A percentile compares a stretch with the other conserved stretches of the same genome.
These are phyloP conservation scores for Channa argus DNA, from an alignment of 2,113 vertebrate species.

Conservation along the genomic window DNA sequence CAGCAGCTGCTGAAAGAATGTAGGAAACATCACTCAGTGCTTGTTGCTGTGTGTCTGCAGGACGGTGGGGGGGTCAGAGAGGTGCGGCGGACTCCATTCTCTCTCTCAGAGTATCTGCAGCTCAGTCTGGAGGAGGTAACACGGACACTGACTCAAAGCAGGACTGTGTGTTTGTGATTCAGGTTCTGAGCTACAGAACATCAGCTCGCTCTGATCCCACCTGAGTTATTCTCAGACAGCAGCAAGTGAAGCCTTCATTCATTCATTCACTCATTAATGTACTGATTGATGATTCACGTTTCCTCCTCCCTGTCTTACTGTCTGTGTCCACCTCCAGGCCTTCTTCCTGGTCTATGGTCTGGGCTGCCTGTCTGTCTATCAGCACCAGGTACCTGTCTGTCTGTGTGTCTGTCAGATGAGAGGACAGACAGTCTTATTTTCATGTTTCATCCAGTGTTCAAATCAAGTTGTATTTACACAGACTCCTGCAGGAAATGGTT, in stretches of 20 bases:
- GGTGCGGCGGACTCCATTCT: conserved; percentile 88
- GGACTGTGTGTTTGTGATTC: no score
- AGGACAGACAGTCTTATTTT: not conserved
- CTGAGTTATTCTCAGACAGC: no score
- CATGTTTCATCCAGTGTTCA: no score
- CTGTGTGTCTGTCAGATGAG: not conserved
- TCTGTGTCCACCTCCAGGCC: conserved; percentile 82
- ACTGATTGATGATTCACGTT: no score
- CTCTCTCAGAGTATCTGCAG: conserved; percentile 90
- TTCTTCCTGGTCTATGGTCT: conserved; percentile 95
- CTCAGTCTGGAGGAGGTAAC: conserved; percentile 94
- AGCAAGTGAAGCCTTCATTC: no score
- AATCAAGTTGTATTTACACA: no score
- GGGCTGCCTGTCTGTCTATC: conserved; percentile 90
- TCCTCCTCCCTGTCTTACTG: conserved; percentile 11
- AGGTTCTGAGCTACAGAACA: no score
- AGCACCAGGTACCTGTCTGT: conserved; percentile 84
- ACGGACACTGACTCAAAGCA: not conserved
- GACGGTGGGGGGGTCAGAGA: conserved; percentile 68
- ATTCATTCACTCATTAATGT: no score
- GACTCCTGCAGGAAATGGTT: no score
- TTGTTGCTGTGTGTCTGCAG: conserved; percentile 63
- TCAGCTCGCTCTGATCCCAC: no score
- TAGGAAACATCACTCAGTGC: no score
- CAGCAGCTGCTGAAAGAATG: no score